Percentiles rank a stretch among this genome's conserved stretches.
phyloP scores from a whole-genome alignment of 1,140 invertebrate genomes.

The Littorina saxatilis region DNA sequence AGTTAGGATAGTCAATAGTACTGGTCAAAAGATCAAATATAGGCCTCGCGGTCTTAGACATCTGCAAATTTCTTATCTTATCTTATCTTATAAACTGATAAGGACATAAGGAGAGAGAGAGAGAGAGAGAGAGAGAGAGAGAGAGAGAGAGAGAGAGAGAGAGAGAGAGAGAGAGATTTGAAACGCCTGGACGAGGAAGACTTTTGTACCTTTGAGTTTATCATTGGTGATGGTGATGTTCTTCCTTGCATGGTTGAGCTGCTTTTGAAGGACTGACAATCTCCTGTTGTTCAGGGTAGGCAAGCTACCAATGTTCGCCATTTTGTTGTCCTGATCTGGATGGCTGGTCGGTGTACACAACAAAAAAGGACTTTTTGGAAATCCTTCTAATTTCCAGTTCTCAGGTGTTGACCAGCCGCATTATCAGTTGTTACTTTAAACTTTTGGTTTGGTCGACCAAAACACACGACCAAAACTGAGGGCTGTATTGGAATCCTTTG shows the following conservation, averaged over 20 bases:
- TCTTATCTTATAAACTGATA: too few species aligned
- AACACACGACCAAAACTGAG: too few species aligned
- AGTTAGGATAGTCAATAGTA: too few species aligned
- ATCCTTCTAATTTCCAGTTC: background rate
- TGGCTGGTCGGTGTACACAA: too few species aligned
- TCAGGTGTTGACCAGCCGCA: background rate
- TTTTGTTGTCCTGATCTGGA: background rate
- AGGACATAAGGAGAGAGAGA: background rate
- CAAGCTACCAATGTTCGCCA: constrained; percentile 39
- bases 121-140: background rate
- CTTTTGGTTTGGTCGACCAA: too few species aligned
- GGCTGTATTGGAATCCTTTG: too few species aligned
- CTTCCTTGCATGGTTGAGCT: constrained; percentile 48
- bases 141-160: background rate
- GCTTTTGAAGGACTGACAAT: constrained; percentile 44
- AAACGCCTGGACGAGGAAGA: background rate
- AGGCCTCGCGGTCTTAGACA: too few species aligned
- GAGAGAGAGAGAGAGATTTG: too few species aligned
- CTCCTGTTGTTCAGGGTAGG: constrained; percentile 48
- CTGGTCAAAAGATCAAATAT: too few species aligned
- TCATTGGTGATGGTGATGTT: constrained; percentile 46
- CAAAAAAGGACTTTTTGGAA: too few species aligned
- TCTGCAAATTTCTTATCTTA: too few species aligned
- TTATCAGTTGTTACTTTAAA: background rate
- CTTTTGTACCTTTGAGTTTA: constrained; percentile 40